Evolutionary conservation across 2,113 vertebrate species (phyloP).

Genomic region (Hypocryptadius cinnamomeus): DNA sequence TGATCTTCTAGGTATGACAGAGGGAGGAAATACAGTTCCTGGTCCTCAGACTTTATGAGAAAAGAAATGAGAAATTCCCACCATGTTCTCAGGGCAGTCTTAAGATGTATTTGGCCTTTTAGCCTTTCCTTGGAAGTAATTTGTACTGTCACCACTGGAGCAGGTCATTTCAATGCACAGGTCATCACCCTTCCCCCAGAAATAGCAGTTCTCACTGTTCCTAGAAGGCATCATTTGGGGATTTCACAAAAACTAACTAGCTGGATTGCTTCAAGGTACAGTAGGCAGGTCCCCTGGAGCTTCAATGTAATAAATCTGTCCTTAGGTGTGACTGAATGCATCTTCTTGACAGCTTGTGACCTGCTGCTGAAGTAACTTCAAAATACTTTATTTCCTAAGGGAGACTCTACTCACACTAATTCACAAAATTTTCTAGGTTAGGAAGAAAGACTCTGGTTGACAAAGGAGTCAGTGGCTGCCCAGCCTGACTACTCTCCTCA

Average conservation of each 20-base stretch:
- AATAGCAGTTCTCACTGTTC: neutral
- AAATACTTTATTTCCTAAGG: slow-evolving; percentile 8
- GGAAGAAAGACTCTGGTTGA: neutral
- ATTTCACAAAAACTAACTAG: neutral
- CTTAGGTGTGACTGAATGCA: slow-evolving; percentile 3
- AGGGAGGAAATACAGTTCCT: neutral
- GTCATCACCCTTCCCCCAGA: neutral
- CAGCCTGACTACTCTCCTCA: neutral
- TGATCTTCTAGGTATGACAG: neutral
- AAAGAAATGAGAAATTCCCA: neutral
- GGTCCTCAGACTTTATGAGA: neutral
- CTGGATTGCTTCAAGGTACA: neutral
- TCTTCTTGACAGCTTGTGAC: neutral
- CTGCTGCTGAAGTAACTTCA: neutral
- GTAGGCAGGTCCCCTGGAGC: neutral
- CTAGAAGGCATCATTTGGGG: neutral
- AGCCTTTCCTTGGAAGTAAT: neutral
- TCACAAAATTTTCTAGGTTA: neutral
- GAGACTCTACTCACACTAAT: neutral
- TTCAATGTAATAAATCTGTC: neutral
- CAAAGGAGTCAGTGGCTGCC: neutral
- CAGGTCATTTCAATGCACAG: neutral
- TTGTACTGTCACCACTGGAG: neutral
- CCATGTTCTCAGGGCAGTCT: neutral
- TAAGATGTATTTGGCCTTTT: slow-evolving; percentile 1